These are phyloP conservation scores for Xiphorhynchus elegans DNA, from an alignment of 2,113 vertebrate genomes.

Conservation along the genomic window DNA sequence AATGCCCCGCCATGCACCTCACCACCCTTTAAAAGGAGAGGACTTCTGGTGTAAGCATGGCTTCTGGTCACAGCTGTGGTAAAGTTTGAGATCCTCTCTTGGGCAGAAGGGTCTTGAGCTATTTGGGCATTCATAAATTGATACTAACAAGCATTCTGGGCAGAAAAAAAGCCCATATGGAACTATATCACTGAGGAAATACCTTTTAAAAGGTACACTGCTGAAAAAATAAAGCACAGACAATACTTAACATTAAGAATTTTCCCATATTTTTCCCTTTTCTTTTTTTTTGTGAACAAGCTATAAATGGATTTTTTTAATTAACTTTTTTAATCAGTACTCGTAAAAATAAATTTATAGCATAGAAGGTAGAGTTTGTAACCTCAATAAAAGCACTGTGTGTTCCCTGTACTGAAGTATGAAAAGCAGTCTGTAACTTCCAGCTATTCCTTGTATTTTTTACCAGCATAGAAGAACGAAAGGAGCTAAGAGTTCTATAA, in stretches of 20 bases:
- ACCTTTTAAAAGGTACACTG: neutral
- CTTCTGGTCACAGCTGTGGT: neutral
- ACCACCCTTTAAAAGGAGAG: neutral
- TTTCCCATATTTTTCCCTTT: neutral
- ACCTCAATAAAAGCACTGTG: neutral
- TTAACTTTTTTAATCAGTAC: neutral
- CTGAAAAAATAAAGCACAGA: neutral
- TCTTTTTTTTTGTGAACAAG: neutral
- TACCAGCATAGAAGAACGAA: neutral
- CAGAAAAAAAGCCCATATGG: neutral
- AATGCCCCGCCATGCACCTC: neutral
- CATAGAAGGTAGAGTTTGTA: neutral
- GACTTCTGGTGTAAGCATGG: neutral
- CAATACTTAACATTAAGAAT: accelerated
- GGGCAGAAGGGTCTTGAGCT: neutral
- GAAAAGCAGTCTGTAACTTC: neutral
- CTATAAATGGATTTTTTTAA: accelerated
- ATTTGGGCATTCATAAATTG: neutral
- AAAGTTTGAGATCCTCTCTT: neutral
- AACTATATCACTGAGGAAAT: neutral
- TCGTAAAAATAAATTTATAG: neutral
- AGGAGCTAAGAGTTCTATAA: conserved; percentile 1
- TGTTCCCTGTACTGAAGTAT: neutral
- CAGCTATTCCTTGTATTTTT: neutral
- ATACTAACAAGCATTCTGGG: neutral